phyloP scores from a whole-genome alignment of 2,797 vertebrate genomes.

The Crocodylus rhombifer region DNA sequence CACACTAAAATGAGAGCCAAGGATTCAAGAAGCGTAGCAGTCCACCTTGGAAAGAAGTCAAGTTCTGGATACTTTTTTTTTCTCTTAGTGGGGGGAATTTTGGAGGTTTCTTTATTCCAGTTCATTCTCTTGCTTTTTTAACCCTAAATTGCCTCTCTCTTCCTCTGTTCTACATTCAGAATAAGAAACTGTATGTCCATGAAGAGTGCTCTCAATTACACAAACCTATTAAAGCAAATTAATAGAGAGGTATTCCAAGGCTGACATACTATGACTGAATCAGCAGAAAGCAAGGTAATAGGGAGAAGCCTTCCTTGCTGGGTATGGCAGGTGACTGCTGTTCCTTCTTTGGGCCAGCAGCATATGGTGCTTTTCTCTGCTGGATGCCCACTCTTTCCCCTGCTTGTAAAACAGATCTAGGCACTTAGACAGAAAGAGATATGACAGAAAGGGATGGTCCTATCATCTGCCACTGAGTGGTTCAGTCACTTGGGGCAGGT shows the following conservation, averaged over 20 bases:
- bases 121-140: constrained; percentile 29
- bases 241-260: constrained; percentile 44
- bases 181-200: background rate
- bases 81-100: background rate
- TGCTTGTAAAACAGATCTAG: rapidly evolving
- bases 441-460: rapidly evolving
- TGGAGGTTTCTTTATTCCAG: constrained; percentile 43
- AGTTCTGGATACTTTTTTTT: background rate
- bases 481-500: background rate
- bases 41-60: constrained; percentile 71
- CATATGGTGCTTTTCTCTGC: constrained; percentile 26
- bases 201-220: constrained; percentile 47
- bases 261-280: background rate
- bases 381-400: background rate
- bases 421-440: background rate
- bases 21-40: constrained; percentile 74
- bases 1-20: constrained; percentile 64
- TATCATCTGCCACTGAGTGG: background rate
- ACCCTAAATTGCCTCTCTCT: constrained; percentile 49
- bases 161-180: constrained; percentile 6
- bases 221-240: constrained; percentile 54
- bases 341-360: constrained; percentile 52
- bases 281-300: constrained; percentile 23
- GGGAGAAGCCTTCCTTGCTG: constrained; percentile 1
- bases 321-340: constrained; percentile 22